A percentile compares a stretch with the other conserved stretches of the same genome.
Conservation (phyloP, 2,113 vertebrate species). For the Orcinus orca region DNA sequence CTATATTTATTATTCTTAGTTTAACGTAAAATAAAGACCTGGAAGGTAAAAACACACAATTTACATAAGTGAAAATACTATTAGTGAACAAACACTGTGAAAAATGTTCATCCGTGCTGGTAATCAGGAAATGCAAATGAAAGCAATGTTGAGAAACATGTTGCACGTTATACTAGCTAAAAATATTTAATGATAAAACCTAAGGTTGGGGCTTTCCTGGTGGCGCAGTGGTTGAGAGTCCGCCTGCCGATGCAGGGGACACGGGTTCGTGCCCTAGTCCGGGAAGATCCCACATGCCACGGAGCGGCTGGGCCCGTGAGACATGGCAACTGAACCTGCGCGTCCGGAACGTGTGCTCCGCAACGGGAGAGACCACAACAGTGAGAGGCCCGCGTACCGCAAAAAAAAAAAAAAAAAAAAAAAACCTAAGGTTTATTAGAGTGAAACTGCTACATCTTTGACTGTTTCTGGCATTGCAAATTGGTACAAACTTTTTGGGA, state of each 20-base stretch:
- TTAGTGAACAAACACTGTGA: conserved; percentile 45
- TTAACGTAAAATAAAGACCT: conserved; percentile 54
- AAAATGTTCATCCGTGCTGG: conserved; percentile 51
- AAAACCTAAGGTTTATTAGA: background rate
- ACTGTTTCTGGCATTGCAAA: conserved; percentile 10
- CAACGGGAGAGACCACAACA: too few relatives aligned
- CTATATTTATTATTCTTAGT: conserved; percentile 45
- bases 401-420: too few relatives aligned
- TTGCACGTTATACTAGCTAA: conserved; percentile 17
- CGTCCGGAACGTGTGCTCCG: too few relatives aligned
- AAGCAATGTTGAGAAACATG: conserved; percentile 38
- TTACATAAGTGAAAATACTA: conserved; percentile 57
- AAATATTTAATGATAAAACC: conserved; percentile 59
- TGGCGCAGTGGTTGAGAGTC: too few relatives aligned
- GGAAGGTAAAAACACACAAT: conserved; percentile 30
- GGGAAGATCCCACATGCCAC: too few relatives aligned
- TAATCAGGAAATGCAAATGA: conserved; percentile 66
- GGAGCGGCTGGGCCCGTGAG: too few relatives aligned
- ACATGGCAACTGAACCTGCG: too few relatives aligned
- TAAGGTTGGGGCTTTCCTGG: background rate
- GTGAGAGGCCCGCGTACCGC: too few relatives aligned
- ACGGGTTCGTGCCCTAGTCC: too few relatives aligned
- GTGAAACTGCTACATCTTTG: conserved; percentile 6
- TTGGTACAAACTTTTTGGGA: background rate
- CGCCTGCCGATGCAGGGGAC: too few relatives aligned